These are phyloP conservation scores for Platycercus adscitus DNA, from an alignment of 2,113 vertebrate species.

Conservation along the genomic window DNA sequence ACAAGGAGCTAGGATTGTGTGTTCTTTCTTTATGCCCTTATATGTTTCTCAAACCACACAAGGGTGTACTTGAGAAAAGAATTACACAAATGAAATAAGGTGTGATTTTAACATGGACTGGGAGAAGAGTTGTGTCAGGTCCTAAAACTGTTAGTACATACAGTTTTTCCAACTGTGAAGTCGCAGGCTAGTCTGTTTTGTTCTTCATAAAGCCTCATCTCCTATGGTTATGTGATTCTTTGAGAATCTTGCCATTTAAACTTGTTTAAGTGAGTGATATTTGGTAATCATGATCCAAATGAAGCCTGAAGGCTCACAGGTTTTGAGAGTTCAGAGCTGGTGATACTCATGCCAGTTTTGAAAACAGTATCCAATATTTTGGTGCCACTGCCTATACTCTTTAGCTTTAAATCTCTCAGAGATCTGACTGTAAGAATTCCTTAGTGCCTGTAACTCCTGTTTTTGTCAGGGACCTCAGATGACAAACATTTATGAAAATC, in stretches of 20 bases:
- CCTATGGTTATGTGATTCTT: not conserved
- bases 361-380: not conserved
- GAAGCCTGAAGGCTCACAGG: not conserved
- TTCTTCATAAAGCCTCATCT: not conserved
- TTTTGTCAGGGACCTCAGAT: not conserved
- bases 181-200: not conserved
- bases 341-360: not conserved
- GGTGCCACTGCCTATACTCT: not conserved
- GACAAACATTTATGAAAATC: not conserved
- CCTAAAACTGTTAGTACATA: not conserved
- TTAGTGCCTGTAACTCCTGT: not conserved
- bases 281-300: not conserved
- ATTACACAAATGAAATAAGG: not conserved
- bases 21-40: not conserved
- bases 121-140: not conserved
- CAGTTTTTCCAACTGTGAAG: not conserved
- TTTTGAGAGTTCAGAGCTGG: not conserved
- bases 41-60: not conserved
- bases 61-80: not conserved
- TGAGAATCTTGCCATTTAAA: not conserved
- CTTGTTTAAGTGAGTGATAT: not conserved
- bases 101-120: not conserved
- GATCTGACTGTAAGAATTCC: not conserved
- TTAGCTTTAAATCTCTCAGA: not conserved
- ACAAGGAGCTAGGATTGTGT: not conserved